Evolutionary conservation across 2,888 invertebrate species (phyloP).

Genomic region (Sympetrum striolatum): DNA sequence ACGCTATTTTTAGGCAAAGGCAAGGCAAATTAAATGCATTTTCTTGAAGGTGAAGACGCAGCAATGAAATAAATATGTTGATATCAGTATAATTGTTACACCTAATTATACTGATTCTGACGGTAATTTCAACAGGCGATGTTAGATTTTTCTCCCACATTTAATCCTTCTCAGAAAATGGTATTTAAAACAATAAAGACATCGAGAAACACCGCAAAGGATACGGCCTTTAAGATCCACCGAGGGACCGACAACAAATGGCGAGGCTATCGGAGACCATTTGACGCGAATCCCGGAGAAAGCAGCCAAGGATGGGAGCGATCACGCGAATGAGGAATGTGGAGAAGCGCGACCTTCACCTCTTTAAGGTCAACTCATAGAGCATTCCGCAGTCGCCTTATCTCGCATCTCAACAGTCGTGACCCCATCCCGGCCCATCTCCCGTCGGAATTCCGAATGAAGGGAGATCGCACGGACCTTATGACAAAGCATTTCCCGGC

Average conservation of each 20-base stretch:
- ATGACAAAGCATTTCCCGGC: slow-evolving; percentile 25
- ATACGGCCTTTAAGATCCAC: neutral
- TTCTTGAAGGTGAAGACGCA: no score
- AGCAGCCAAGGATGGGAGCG: neutral
- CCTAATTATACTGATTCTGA: no score
- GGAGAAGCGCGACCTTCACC: slow-evolving; percentile 4
- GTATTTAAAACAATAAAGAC: neutral
- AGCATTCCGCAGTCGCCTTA: slow-evolving; percentile 26
- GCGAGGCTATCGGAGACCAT: neutral
- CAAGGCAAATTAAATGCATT: no score
- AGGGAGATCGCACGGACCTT: neutral
- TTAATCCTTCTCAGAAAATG: no score
- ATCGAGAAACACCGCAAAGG: neutral
- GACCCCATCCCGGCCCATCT: slow-evolving; percentile 5
- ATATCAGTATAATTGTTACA: no score
- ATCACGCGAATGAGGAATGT: neutral
- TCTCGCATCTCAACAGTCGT: slow-evolving; percentile 22
- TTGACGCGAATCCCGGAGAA: no score
- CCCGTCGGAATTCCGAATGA: slow-evolving; percentile 36
- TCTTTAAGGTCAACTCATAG: slow-evolving; percentile 17
- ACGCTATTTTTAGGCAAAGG: no score
- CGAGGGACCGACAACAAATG: neutral
- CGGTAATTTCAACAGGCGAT: no score
- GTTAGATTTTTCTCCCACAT: no score
- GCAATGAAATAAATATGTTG: no score